Conservation (phyloP, 2,113 vertebrate genomes). For the Caretta caretta region DNA sequence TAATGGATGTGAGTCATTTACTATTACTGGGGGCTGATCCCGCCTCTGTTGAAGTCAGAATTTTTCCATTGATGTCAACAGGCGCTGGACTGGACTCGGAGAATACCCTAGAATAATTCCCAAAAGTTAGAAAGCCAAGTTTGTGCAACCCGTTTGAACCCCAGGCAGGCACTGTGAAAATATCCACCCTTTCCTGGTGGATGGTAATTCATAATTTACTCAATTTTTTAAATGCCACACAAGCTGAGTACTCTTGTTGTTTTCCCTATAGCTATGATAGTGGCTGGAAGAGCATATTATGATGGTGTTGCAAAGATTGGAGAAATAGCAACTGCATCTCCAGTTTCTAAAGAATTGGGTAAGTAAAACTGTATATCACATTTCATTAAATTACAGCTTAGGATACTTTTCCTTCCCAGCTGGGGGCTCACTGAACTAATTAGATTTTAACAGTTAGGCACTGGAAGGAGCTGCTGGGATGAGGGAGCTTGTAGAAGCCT, state of each 20-base stretch:
- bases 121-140: neutral
- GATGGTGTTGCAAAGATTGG: constrained; percentile 95
- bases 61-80: neutral
- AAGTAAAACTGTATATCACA: constrained; percentile 64
- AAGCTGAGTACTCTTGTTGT: neutral
- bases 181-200: neutral
- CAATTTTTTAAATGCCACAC: neutral
- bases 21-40: neutral
- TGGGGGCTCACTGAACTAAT: neutral
- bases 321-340: constrained; percentile 90
- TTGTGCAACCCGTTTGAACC: neutral
- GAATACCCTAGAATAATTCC: neutral
- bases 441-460: neutral
- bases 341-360: constrained; percentile 95
- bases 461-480: neutral
- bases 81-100: neutral
- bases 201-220: neutral
- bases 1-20: neutral
- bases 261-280: constrained; percentile 86
- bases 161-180: neutral
- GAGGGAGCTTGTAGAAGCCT: neutral
- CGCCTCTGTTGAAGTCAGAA: neutral
- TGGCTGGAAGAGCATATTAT: constrained; percentile 93
- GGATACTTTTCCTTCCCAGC: neutral
- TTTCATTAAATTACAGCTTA: neutral